Evolutionary conservation across 1,140 invertebrate genomes (phyloP).

Genomic region (Heterodera schachtii): DNA sequence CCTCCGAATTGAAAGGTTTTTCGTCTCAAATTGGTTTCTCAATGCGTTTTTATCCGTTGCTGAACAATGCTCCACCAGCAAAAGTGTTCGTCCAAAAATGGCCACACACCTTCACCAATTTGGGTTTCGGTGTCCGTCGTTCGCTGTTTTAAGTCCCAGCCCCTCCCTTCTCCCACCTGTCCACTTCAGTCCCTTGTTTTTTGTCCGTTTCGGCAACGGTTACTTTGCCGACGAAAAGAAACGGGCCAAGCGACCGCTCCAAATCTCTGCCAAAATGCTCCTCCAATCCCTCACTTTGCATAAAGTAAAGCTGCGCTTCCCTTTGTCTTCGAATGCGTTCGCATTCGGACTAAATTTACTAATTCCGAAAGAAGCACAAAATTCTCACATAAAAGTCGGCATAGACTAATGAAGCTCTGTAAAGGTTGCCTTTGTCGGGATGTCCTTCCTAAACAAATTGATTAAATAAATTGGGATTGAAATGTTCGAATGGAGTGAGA

Average conservation of each 20-base stretch:
- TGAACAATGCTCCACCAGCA: conserved; percentile 40
- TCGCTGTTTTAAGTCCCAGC: too few relatives aligned
- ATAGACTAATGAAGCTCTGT: conserved; percentile 87
- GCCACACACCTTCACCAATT: conserved; percentile 44
- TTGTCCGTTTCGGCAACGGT: conserved; percentile 69
- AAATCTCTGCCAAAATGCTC: conserved; percentile 61
- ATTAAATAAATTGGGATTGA: background rate
- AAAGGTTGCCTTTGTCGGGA: conserved; percentile 90
- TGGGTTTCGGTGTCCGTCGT: too few relatives aligned
- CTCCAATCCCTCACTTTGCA: conserved; percentile 85
- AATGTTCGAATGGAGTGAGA: too few relatives aligned
- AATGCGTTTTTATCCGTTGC: conserved; percentile 27
- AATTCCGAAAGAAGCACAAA: conserved; percentile 4
- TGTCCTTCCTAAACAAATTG: conserved; percentile 77
- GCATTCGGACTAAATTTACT: conserved; percentile 75
- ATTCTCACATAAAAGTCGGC: conserved; percentile 84
- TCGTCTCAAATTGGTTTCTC: conserved; percentile 30
- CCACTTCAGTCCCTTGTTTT: background rate
- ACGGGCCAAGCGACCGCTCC: conserved; percentile 68
- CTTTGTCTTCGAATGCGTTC: conserved; percentile 84
- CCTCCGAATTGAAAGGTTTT: background rate
- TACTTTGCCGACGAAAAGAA: conserved; percentile 75
- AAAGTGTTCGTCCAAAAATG: conserved; percentile 39
- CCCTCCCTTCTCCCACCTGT: background rate
- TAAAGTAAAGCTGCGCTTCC: conserved; percentile 90